phyloP scores from a whole-genome alignment of 2,888 invertebrate species.

The Pseudanteris insignis region DNA sequence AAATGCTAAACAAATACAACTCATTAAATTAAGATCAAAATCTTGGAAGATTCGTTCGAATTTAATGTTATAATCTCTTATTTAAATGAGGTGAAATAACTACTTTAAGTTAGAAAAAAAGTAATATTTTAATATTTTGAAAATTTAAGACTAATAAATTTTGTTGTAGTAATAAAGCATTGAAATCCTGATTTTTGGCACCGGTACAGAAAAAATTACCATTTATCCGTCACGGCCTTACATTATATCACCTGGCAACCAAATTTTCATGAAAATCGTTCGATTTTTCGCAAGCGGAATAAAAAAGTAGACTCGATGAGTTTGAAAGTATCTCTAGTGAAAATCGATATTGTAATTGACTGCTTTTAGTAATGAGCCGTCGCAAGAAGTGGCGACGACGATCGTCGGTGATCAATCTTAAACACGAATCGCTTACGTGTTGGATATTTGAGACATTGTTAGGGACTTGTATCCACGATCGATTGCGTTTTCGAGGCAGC shows the following conservation, averaged over 20 bases:
- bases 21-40: too few relatives aligned
- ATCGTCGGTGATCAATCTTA: constrained; percentile 52
- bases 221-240: not conserved
- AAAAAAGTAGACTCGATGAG: not conserved
- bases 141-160: too few relatives aligned
- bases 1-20: too few relatives aligned
- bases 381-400: constrained; percentile 44
- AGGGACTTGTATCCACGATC: constrained; percentile 4
- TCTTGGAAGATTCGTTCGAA: too few relatives aligned
- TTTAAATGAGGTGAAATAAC: too few relatives aligned
- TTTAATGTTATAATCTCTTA: too few relatives aligned
- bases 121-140: too few relatives aligned
- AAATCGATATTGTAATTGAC: constrained; percentile 61
- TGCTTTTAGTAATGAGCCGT: constrained; percentile 57
- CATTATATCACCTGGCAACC: not conserved
- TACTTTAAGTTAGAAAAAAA: too few relatives aligned
- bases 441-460: constrained; percentile 36
- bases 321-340: constrained; percentile 49
- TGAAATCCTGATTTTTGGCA: too few relatives aligned
- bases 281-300: not conserved
- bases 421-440: constrained; percentile 50
- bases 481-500: constrained; percentile 14
- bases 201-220: too few relatives aligned
- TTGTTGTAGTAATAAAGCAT: too few relatives aligned
- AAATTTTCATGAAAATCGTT: constrained; percentile 13